Conservation (phyloP, 2,797 vertebrate genomes). For the Novumbra hubbsi region DNA sequence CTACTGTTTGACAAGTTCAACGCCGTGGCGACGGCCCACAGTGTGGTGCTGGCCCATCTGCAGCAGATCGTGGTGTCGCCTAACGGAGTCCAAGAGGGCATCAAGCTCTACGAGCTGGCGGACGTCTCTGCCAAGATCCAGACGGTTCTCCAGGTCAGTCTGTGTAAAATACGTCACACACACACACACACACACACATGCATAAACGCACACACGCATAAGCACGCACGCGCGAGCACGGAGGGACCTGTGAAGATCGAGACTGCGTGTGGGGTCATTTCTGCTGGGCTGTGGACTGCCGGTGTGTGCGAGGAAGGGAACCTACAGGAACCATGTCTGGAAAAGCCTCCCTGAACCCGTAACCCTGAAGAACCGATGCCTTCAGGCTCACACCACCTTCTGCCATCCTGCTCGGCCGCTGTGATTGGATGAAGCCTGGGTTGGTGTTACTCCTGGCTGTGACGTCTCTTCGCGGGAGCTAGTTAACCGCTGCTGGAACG, state of each 20-base stretch:
- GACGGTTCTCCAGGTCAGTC: slow-evolving; percentile 90
- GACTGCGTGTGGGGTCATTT: neutral
- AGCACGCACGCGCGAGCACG: too few relatives aligned
- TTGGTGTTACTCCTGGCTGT: neutral
- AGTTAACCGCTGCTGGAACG: slow-evolving; percentile 1
- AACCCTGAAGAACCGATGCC: neutral
- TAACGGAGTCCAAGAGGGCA: slow-evolving; percentile 76
- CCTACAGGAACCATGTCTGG: neutral
- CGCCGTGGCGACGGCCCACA: slow-evolving; percentile 90
- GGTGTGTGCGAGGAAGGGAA: neutral
- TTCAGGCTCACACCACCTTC: neutral
- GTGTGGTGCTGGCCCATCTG: slow-evolving; percentile 86
- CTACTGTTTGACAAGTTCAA: slow-evolving; percentile 97
- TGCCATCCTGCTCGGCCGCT: neutral
- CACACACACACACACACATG: neutral
- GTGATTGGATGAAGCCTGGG: neutral
- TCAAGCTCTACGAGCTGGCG: slow-evolving; percentile 96
- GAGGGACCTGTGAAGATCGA: neutral
- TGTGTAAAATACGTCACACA: neutral
- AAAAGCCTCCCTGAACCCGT: neutral
- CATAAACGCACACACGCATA: neutral
- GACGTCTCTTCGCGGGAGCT: neutral
- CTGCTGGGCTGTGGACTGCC: neutral
- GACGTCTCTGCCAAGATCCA: slow-evolving; percentile 98
- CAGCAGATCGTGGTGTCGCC: slow-evolving; percentile 81